phyloP scores from a whole-genome alignment of 2,888 invertebrate genomes.

The Tigriopus californicus region DNA sequence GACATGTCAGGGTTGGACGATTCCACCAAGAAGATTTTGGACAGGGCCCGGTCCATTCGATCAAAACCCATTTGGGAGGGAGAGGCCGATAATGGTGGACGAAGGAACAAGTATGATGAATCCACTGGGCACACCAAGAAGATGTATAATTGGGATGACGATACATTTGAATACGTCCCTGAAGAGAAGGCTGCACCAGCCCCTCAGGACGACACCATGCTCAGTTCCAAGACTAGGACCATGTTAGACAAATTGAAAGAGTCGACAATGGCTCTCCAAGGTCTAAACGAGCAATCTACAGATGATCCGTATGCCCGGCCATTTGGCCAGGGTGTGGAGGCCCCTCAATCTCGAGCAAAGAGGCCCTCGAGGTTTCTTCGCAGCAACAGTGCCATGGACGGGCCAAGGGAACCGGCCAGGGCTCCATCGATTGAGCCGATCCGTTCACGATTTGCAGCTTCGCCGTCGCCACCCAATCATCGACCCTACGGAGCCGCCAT shows the following conservation, averaged over 20 bases:
- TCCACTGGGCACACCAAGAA: background rate
- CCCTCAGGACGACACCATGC: background rate
- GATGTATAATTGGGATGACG: constrained; percentile 1
- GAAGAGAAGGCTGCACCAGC: background rate
- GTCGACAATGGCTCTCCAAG: background rate
- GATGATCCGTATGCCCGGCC: background rate
- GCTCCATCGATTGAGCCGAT: background rate
- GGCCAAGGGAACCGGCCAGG: background rate
- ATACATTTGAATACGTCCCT: background rate
- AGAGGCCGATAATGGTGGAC: background rate
- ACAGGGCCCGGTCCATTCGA: background rate
- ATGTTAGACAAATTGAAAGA: constrained; percentile 1
- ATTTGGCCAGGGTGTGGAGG: background rate
- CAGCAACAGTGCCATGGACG: background rate
- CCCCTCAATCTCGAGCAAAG: background rate
- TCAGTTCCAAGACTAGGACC: background rate
- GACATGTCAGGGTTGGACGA: background rate
- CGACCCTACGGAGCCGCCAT: too few species aligned
- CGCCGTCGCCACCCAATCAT: too few species aligned
- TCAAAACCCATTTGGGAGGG: background rate
- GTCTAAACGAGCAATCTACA: background rate
- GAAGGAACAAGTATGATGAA: too few species aligned
- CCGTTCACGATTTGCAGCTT: too few species aligned
- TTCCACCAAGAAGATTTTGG: background rate
- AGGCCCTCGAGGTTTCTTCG: constrained; percentile 8